These are phyloP conservation scores for Drosophila subpulchrella DNA, from an alignment of 1,140 invertebrate genomes.

Conservation along the genomic window DNA sequence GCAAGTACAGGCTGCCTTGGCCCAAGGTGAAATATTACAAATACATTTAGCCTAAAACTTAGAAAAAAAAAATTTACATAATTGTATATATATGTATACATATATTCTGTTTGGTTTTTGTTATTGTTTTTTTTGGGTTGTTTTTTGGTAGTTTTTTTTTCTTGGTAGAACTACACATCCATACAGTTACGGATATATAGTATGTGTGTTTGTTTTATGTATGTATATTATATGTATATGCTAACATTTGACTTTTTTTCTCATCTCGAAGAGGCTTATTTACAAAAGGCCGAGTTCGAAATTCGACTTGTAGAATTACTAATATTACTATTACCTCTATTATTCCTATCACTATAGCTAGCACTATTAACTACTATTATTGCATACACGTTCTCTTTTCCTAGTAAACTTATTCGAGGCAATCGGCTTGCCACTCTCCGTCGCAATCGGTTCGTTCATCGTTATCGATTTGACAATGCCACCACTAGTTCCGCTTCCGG, in stretches of 20 bases:
- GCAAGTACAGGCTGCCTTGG: slow-evolving; percentile 39
- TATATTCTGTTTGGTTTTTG: slow-evolving; percentile 21
- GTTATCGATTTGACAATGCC: slow-evolving; percentile 33
- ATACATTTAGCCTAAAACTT: slow-evolving; percentile 46
- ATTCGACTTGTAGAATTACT: slow-evolving; percentile 80
- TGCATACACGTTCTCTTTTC: slow-evolving; percentile 83
- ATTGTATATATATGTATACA: slow-evolving; percentile 34
- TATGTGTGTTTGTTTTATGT: neutral
- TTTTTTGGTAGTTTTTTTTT: neutral
- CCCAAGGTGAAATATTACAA: slow-evolving; percentile 42
- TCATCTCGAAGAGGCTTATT: slow-evolving; percentile 81
- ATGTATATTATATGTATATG: slow-evolving; percentile 49
- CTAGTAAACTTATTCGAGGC: slow-evolving; percentile 81
- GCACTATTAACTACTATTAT: slow-evolving; percentile 81
- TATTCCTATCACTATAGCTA: slow-evolving; percentile 63
- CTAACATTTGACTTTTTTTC: slow-evolving; percentile 74
- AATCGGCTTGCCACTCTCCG: slow-evolving; percentile 17
- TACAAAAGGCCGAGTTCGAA: slow-evolving; percentile 83
- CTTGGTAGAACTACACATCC: slow-evolving; percentile 2
- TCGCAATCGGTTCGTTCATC: slow-evolving; percentile 32
- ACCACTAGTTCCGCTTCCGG: slow-evolving; percentile 4
- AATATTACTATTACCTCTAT: slow-evolving; percentile 75
- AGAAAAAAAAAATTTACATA: slow-evolving; percentile 44
- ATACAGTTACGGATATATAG: slow-evolving; percentile 14
- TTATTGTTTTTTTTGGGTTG: slow-evolving; percentile 15